A percentile compares a stretch with the other conserved stretches of the same genome.
Evolutionary conservation across 2,797 vertebrate species (phyloP).

Genomic region (Pteropus rufus): DNA sequence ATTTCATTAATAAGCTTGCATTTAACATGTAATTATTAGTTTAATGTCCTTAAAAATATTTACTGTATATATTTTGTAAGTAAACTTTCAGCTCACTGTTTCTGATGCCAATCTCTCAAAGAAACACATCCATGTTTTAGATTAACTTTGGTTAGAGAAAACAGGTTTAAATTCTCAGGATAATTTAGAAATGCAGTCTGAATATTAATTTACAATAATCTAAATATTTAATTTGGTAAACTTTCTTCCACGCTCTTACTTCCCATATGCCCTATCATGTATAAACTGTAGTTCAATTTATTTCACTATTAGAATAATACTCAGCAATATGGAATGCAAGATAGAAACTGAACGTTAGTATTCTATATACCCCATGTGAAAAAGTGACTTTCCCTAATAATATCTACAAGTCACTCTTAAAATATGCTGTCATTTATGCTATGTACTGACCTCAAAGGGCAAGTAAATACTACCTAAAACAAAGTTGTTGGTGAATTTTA

Average conservation of each 20-base stretch:
- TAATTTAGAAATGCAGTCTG: slow-evolving; percentile 46
- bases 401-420: slow-evolving; percentile 65
- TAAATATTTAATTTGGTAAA: slow-evolving; percentile 48
- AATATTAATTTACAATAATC: not conserved
- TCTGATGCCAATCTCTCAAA: slow-evolving; percentile 39
- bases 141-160: slow-evolving; percentile 43
- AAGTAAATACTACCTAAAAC: slow-evolving; percentile 45
- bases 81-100: slow-evolving; percentile 9
- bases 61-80: not conserved
- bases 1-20: not conserved
- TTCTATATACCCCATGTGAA: slow-evolving; percentile 45
- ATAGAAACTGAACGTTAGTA: slow-evolving; percentile 31
- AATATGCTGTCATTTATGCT: slow-evolving; percentile 67
- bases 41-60: slow-evolving; percentile 32
- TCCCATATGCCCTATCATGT: not conserved
- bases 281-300: slow-evolving; percentile 41
- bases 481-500: slow-evolving; percentile 43
- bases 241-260: slow-evolving; percentile 7
- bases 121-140: not conserved
- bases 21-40: slow-evolving; percentile 28
- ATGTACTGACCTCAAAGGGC: slow-evolving; percentile 71
- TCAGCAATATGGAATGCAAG: slow-evolving; percentile 57
- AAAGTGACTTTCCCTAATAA: slow-evolving; percentile 63
- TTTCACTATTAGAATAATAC: slow-evolving; percentile 48
- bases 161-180: slow-evolving; percentile 32